Base-by-base conservation (phyloP, 2,797 vertebrate species). In the Myripristis murdjan region DNA sequence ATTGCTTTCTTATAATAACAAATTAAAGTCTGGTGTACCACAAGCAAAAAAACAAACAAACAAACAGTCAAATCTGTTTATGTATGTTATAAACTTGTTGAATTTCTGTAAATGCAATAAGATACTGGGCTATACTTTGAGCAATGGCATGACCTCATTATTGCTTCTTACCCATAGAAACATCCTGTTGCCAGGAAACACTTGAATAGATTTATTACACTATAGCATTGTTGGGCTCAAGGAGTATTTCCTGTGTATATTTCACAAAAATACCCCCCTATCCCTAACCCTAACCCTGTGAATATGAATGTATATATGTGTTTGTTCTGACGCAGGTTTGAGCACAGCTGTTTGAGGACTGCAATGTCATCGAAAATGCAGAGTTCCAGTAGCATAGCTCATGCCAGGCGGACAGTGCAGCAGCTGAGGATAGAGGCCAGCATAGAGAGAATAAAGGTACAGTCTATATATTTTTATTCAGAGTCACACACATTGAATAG, bases 371-470 rank as follows among this genome's bases (percentile, higher is more conserved):
- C 96, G 55, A 97, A 97, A 90, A 95, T 95, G 2, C 91, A 95
- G 55, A 96, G 92, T 82, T 96, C 95, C 78, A 97, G 96, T 84
- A 96, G 93, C 85, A 93, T 95, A 39, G 87, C 95, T 35, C 96
- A 97, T 83, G 96, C 96, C 1, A 91, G 95, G 33, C 90, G 96
- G 81, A 96, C 94, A 0, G 96, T 97, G 68, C 97, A 96, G 87
- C 97, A 98, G 90, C 80, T 98, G 51, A 92, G 96, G 56, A 88
- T 95, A 75, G 97, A 98, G 75, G 97, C 97, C 61, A 95, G 94
- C 77, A 96, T 97, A 0, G 96, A 98, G 77, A 96, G 97, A 88
- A 97, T 98, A 93, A 98, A 98, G 96, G 97, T 97, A 89, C 16
- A 54, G 15, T 14, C 24, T 15, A 18, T 66, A 73, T 49, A 4